phyloP scores from a whole-genome alignment of 2,113 vertebrate genomes.

The Helogale parvula region DNA sequence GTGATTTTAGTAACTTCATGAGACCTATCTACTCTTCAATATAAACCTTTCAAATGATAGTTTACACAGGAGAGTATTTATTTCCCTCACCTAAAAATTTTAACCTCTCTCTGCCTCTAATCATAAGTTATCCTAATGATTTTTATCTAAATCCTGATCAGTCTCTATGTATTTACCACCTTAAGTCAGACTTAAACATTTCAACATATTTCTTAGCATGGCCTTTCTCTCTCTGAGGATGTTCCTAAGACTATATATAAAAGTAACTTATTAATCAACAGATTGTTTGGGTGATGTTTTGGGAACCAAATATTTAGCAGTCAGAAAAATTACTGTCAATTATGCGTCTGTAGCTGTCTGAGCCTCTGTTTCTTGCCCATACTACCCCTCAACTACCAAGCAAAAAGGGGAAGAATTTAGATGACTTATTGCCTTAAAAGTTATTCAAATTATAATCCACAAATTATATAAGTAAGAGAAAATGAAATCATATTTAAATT shows the following conservation, averaged over 20 bases:
- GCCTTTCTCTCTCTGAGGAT: background rate
- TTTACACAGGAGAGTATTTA: background rate
- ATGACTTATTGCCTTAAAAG: background rate
- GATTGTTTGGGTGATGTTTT: background rate
- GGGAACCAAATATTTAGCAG: background rate
- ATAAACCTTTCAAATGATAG: background rate
- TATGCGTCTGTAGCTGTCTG: background rate
- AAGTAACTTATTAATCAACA: background rate
- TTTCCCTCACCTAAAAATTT: background rate
- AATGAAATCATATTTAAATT: background rate
- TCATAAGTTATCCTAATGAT: background rate
- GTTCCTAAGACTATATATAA: background rate
- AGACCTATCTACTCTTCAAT: background rate
- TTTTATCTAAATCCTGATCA: background rate
- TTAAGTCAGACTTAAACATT: background rate
- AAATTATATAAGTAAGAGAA: background rate
- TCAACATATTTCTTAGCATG: background rate
- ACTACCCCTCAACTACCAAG: background rate
- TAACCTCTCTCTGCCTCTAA: background rate
- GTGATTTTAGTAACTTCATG: background rate
- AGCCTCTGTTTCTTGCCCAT: background rate
- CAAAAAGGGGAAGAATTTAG: background rate
- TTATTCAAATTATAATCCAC: background rate
- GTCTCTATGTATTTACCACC: background rate
- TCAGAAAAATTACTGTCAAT: background rate